Evolutionary conservation across 1,140 invertebrate genomes (phyloP).

Genomic region (Habropoda laboriosa): DNA sequence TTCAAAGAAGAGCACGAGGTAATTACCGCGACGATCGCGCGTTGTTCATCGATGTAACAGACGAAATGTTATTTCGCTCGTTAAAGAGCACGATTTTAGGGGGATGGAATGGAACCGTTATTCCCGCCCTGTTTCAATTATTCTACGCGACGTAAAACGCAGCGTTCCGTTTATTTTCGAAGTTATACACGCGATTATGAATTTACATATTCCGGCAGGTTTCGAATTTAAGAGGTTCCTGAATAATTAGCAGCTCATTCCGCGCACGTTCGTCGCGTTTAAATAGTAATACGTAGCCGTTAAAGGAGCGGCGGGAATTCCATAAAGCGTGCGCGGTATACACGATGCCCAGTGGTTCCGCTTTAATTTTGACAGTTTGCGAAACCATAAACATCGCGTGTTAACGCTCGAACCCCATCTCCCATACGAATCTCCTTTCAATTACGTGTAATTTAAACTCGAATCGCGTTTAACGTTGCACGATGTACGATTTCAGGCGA

Average conservation of each 20-base stretch:
- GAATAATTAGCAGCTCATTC: constrained; percentile 24
- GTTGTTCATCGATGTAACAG: background rate
- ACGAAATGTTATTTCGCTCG: background rate
- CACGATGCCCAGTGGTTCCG: background rate
- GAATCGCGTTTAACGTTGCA: too few species aligned
- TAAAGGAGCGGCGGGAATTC: background rate
- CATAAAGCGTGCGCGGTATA: too few species aligned
- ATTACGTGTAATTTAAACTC: background rate
- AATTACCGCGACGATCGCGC: too few species aligned
- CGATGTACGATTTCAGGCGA: too few species aligned
- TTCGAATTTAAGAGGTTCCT: constrained; percentile 3
- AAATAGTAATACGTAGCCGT: background rate
- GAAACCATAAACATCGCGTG: background rate
- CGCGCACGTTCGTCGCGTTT: background rate
- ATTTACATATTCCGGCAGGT: background rate
- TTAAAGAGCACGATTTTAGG: background rate
- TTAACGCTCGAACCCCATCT: too few species aligned
- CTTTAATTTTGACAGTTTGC: background rate
- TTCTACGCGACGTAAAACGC: background rate
- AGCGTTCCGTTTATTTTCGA: background rate
- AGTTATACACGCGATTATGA: background rate
- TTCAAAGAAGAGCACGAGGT: too few species aligned
- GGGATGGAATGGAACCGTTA: too few species aligned
- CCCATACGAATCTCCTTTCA: background rate
- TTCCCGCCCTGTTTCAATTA: constrained; percentile 12